Evolutionary conservation across 92 coral and sea anemone species (phyloP), one percentile per base, ranked within the genome.

Genomic region (Hydrozoanthus gracilis): DNA sequence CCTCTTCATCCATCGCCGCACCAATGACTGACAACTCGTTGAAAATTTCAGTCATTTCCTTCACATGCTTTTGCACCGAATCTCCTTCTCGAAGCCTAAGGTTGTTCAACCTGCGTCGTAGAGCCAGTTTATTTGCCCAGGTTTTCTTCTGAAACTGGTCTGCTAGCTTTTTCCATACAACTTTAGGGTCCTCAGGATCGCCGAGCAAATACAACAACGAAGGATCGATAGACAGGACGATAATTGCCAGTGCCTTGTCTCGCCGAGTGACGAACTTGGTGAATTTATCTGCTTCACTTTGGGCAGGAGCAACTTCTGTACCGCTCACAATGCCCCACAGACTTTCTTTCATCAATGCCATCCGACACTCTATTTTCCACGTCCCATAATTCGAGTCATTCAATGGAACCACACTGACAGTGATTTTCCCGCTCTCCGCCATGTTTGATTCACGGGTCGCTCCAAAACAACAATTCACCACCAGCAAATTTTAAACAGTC

Each of bases 61-160:
- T 88, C 6, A 88, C 76, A 64, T 87, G 88, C 14, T 77, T 51
- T 62, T 88, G 75, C 87, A 83, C 87, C 46, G 93, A 87, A 45
- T 88, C 86, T 48, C 85, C 91, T n/a, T 91, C 86, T 91, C 55
- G 71, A 20, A 91, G 90, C 51, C 90, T 51, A 44, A 88, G 79
- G 47, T 80, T 62, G 76, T 46, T 75, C 44, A 88, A 76, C 12
- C 61, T 84, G 20, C 87, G 80, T 75, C 91, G 10, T 56, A 91
- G 76, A 10, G 72, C 56, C 83, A 88, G 58, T 67, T 88, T 91
- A 77, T 91, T 88, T 10, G 91, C 90, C 88, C 91, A 90, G 5
- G 93, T 66, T 77, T 78, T 90, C 89, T 88, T 88, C 76, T 91
- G 89, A 64, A 91, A 91, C 82, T 91, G 91, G 77, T 88, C 83